Evolutionary conservation across 2,113 vertebrate species (phyloP).

Genomic region (Stercorarius parasiticus): DNA sequence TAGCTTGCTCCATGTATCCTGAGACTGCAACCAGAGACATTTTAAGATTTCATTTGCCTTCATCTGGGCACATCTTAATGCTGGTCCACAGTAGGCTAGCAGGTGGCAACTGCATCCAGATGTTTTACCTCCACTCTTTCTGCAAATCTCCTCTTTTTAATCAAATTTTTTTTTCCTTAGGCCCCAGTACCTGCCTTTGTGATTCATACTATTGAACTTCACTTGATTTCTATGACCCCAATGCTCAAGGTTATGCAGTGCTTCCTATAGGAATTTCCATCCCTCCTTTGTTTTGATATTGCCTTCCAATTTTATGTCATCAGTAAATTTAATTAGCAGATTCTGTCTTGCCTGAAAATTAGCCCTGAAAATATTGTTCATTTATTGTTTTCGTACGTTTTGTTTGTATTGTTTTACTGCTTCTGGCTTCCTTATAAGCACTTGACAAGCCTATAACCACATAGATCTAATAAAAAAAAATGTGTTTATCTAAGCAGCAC

Average conservation of each 20-base stretch:
- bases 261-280: neutral
- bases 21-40: neutral
- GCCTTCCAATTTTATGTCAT: neutral
- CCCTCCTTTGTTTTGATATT: neutral
- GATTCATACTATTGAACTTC: neutral
- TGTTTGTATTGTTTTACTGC: neutral
- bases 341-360: neutral
- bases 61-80: neutral
- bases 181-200: neutral
- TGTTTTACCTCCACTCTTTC: neutral
- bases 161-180: neutral
- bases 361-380: neutral
- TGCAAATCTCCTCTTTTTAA: neutral
- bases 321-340: neutral
- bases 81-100: neutral
- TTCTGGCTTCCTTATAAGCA: neutral
- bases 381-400: neutral
- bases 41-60: neutral
- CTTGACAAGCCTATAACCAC: neutral
- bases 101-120: neutral
- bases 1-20: neutral
- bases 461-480: neutral
- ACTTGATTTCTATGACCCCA: neutral
- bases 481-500: neutral
- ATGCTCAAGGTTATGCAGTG: neutral